Percentiles rank a stretch among this genome's conserved stretches.
These are phyloP conservation scores for Forbesichthys papilliferus DNA, from an alignment of 2,113 vertebrate genomes.

Conservation along the genomic window DNA sequence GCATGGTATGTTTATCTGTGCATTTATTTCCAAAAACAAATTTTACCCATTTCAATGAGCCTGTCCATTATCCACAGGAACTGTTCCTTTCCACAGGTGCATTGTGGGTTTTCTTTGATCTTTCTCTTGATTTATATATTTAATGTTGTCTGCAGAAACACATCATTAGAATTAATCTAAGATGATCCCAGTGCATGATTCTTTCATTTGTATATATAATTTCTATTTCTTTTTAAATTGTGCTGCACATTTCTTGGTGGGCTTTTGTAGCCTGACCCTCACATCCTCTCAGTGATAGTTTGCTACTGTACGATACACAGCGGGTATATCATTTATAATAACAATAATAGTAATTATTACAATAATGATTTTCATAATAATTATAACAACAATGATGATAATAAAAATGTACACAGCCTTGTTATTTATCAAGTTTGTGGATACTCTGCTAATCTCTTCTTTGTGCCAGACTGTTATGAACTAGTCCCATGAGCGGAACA, in stretches of 20 bases:
- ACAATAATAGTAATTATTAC: slow-evolving; percentile 13
- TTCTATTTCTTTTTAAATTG: slow-evolving; percentile 73
- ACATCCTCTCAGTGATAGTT: slow-evolving; percentile 36
- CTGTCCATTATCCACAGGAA: slow-evolving; percentile 49
- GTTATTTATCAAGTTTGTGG: slow-evolving; percentile 63
- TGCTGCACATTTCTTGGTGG: slow-evolving; percentile 50
- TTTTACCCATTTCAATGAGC: slow-evolving; percentile 40
- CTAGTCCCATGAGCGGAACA: slow-evolving; percentile 60
- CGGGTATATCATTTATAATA: slow-evolving; percentile 49
- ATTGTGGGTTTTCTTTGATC: slow-evolving; percentile 56
- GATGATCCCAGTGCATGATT: slow-evolving; percentile 49
- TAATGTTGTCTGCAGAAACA: slow-evolving; percentile 34
- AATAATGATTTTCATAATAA: background rate
- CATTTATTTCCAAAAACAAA: slow-evolving; percentile 40
- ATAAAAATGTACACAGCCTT: slow-evolving; percentile 64
- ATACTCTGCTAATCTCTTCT: slow-evolving; percentile 65
- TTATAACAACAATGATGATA: slow-evolving; percentile 9
- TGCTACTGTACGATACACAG: slow-evolving; percentile 48
- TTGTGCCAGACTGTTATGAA: slow-evolving; percentile 77
- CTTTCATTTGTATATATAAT: slow-evolving; percentile 51
- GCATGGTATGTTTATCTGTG: background rate
- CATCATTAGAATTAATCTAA: slow-evolving; percentile 52
- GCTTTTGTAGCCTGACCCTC: slow-evolving; percentile 47
- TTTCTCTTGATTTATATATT: slow-evolving; percentile 10
- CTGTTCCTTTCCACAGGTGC: slow-evolving; percentile 52